Base-by-base conservation (phyloP, 2,113 vertebrate species). In the Numida meleagris region DNA sequence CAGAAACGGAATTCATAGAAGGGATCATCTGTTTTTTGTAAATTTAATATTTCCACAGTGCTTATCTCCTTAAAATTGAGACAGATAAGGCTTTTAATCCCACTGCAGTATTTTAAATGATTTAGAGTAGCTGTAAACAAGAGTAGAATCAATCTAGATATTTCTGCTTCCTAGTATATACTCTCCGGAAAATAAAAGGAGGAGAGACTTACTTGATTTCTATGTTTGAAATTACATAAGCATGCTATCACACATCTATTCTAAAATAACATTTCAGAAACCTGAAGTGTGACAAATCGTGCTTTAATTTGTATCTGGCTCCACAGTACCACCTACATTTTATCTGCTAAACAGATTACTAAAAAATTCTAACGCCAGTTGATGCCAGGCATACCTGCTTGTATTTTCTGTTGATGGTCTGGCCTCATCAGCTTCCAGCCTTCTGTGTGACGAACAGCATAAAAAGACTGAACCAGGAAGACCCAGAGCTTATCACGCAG, bases 401-500 rank as follows among this genome's bases (percentile, higher is more conserved):
- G 98, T 95, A 99, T 98, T 97, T 97, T 97, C 80, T 98, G 97
- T 93, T 98, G 98, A 97, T 99, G 97, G 71, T 98, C 98, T 94
- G 97, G 94, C 73, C 97, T 98, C 96, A 99, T 97, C 94, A 98
- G 97, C 92, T 98, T 98, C 99, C 99, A 99, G 98, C 98, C 97
- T 95, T 98, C 98, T 71, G 99, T 99, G 98, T 99, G 99, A 97
- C 99, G 98, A 96, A 99, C 98, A 67, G 99, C 99, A 97, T 99
- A 99, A 97, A 99, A 99, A 96, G 98, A 99, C 98, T 99, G 99
- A 97, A 99, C 98, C 98, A 99, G 98, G 98, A 99, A 99, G 96
- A 98, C 97, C 99, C 99, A 99, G 95, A 99, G 98, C 96, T 98
- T 98, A 93, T 98, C 98, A 96, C 97, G 98, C 94, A 99, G 98